phyloP scores from a whole-genome alignment of 2,797 vertebrate genomes.

The Luscinia megarhynchos region DNA sequence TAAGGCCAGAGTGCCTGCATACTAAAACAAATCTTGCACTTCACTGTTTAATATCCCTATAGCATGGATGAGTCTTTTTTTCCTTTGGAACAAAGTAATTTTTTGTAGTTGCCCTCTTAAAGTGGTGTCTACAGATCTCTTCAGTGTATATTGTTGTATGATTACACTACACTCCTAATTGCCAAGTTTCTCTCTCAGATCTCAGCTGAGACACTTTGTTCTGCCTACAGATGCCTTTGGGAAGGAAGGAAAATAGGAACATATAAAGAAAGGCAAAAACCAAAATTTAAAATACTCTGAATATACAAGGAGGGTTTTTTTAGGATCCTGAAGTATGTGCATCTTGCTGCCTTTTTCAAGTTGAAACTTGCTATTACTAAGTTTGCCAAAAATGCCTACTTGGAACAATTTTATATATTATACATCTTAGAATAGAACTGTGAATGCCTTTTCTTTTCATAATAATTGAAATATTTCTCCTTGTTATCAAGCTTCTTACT shows the following conservation, averaged over 20 bases:
- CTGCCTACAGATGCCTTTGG: conserved; percentile 46
- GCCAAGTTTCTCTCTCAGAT: conserved; percentile 22
- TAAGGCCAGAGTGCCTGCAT: conserved; percentile 61
- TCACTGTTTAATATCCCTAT: conserved; percentile 65
- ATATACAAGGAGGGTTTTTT: conserved; percentile 12
- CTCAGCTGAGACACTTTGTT: conserved; percentile 16
- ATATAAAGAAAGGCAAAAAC: not conserved
- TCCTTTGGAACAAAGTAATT: conserved; percentile 52
- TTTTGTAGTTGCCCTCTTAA: conserved; percentile 22
- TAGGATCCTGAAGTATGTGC: not conserved
- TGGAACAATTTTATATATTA: conserved; percentile 10
- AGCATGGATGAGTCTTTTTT: not conserved
- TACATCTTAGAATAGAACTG: conserved; percentile 4
- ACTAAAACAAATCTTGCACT: conserved; percentile 60
- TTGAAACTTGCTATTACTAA: conserved; percentile 10
- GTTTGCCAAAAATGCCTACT: conserved; percentile 35
- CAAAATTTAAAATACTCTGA: not conserved
- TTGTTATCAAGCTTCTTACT: not conserved
- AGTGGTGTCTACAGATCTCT: conserved; percentile 4
- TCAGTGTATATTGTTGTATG: not conserved
- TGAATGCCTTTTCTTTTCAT: not conserved
- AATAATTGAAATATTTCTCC: not conserved
- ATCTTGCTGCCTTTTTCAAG: conserved; percentile 48
- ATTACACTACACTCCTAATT: not conserved
- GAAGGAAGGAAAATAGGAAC: conserved; percentile 2